phyloP scores from a whole-genome alignment of 2,797 vertebrate genomes.

The Limosa lapponica region DNA sequence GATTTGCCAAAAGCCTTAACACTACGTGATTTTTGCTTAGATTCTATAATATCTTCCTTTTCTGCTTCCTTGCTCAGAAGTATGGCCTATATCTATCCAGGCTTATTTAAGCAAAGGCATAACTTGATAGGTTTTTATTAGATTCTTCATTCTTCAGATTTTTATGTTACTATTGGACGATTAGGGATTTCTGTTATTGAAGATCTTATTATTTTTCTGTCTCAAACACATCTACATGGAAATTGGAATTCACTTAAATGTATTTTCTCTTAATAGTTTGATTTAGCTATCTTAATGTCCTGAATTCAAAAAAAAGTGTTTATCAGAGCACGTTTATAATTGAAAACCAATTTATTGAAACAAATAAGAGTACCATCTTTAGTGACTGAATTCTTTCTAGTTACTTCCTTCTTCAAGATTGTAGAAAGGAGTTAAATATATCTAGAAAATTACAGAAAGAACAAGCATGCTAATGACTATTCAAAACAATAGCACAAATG shows the following conservation, averaged over 20 bases:
- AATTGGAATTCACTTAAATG: neutral
- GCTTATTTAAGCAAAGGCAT: neutral
- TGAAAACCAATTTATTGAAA: neutral
- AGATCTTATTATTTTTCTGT: neutral
- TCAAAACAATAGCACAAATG: neutral
- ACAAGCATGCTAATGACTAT: neutral
- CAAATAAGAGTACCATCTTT: neutral
- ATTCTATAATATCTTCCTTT: neutral
- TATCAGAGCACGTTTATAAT: neutral
- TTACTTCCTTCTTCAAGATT: neutral
- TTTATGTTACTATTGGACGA: neutral
- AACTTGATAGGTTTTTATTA: neutral
- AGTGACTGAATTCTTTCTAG: neutral
- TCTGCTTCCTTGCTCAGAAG: neutral
- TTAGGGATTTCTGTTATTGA: neutral
- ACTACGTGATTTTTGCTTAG: neutral
- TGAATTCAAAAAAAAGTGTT: neutral
- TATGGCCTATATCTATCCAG: neutral
- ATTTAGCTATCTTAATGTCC: neutral
- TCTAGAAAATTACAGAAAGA: neutral
- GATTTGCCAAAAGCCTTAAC: neutral
- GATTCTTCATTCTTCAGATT: neutral
- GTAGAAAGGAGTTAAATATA: neutral
- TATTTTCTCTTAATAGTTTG: neutral
- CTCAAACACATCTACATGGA: neutral